A percentile compares a stretch with the other conserved stretches of the same genome.
Conservation (phyloP, 2,888 invertebrate species). For the Zygogramma bicolorata region DNA sequence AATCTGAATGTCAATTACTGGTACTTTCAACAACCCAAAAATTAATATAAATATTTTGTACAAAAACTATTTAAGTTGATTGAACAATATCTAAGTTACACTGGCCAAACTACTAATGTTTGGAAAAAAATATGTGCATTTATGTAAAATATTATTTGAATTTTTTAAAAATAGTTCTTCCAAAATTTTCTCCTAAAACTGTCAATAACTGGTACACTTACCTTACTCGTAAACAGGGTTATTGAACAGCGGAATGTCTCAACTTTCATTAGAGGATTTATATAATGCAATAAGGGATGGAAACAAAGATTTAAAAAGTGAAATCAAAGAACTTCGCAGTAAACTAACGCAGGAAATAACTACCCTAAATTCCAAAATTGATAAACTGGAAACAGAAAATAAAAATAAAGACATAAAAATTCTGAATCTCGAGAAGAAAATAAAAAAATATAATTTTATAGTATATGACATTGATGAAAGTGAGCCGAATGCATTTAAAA, state of each 20-base stretch:
- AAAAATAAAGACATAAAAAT: neutral
- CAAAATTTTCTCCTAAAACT: no score
- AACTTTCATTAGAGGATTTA: neutral
- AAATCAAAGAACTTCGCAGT: neutral
- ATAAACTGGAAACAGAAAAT: neutral
- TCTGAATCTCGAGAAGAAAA: neutral
- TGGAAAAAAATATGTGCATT: no score
- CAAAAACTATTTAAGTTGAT: no score
- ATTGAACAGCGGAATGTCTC: neutral
- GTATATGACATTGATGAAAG: neutral
- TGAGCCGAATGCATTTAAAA: neutral
- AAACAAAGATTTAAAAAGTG: neutral
- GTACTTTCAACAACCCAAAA: no score
- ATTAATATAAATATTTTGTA: no score
- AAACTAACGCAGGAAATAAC: neutral
- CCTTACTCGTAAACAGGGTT: no score
- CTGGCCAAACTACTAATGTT: no score
- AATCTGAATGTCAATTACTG: no score
- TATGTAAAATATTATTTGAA: no score
- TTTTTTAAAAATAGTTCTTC: no score
- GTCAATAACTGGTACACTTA: no score
- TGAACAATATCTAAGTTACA: no score
- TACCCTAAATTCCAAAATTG: neutral
- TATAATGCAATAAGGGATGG: neutral
- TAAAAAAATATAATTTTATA: neutral